Conservation (phyloP, 2,888 invertebrate species). For the Xestia sexstrigata region DNA sequence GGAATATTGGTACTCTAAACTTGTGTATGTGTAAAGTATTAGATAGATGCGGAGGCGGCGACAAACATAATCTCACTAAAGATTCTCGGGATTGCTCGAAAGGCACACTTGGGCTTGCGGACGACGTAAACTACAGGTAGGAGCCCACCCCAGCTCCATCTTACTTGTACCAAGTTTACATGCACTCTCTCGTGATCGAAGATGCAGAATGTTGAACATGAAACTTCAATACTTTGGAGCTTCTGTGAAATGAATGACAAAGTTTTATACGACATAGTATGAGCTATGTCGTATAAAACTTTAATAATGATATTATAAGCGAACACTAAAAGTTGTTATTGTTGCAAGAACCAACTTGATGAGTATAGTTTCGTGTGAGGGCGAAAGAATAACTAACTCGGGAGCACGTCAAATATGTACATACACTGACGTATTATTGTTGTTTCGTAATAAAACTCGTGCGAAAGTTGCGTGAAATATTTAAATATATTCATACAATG, state of each 20-base stretch:
- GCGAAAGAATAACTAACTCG: conserved; percentile 15
- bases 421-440: conserved; percentile 14
- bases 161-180: neutral
- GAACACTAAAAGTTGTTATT: neutral
- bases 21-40: neutral
- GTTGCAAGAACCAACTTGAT: conserved; percentile 10
- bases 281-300: no score
- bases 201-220: conserved; percentile 10
- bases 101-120: no score
- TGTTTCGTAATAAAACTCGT: conserved; percentile 41
- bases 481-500: conserved; percentile 45
- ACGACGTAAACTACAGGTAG: neutral
- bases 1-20: neutral
- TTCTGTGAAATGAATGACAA: conserved; percentile 18
- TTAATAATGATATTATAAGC: conserved; percentile 11
- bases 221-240: conserved; percentile 12
- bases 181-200: conserved; percentile 17
- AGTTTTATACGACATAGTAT: conserved; percentile 14
- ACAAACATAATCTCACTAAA: neutral
- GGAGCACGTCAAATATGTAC: conserved; percentile 27
- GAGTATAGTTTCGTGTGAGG: conserved; percentile 18
- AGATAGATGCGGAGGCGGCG: neutral
- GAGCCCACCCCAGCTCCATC: neutral
- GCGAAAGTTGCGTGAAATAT: conserved; percentile 37
- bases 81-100: neutral